These are phyloP conservation scores for Hydropsyche tenuis DNA, from an alignment of 1,140 invertebrate species.

Conservation along the genomic window DNA sequence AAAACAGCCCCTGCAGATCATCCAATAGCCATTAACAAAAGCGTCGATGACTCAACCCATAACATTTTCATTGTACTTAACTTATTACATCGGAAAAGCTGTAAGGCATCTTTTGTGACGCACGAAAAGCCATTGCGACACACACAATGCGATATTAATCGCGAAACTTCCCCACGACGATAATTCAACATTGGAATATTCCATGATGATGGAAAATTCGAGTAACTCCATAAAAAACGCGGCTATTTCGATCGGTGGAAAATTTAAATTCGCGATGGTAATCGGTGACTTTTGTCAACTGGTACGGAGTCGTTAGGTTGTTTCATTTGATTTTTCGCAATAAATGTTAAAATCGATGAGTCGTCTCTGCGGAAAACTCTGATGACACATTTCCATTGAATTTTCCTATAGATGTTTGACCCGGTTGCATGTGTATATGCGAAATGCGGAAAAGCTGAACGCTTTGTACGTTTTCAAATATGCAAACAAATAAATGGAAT, in stretches of 20 bases:
- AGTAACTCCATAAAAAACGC: too few relatives aligned
- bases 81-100: neutral
- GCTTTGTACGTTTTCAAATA: too few relatives aligned
- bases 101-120: conserved; percentile 9
- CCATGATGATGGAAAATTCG: neutral
- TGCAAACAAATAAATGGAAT: too few relatives aligned
- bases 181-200: neutral
- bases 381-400: conserved; percentile 3
- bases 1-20: too few relatives aligned
- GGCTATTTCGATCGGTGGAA: too few relatives aligned
- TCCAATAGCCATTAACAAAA: too few relatives aligned
- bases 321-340: neutral
- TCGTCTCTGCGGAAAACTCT: too few relatives aligned
- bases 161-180: neutral
- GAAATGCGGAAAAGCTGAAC: too few relatives aligned
- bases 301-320: neutral
- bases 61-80: too few relatives aligned
- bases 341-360: neutral
- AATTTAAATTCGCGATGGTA: neutral
- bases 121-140: too few relatives aligned
- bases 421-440: neutral
- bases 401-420: conserved; percentile 11
- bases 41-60: too few relatives aligned
- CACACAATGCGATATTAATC: too few relatives aligned
- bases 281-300: neutral